Evolutionary conservation across 2,888 invertebrate species (phyloP).

Genomic region (Myopa testacea): DNA sequence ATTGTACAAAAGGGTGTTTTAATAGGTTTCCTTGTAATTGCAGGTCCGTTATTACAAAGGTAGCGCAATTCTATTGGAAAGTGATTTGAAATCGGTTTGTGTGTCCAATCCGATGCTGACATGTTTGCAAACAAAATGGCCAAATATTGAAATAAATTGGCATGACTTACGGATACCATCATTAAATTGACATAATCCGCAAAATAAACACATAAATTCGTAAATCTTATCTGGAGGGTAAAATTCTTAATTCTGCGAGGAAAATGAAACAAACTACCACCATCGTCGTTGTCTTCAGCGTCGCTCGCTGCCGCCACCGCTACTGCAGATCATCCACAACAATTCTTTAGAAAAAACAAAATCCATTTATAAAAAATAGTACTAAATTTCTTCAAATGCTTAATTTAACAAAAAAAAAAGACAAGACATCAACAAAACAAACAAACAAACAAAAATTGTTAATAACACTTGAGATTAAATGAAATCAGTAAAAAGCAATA

Average conservation of each 20-base stretch:
- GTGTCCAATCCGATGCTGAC: conserved; percentile 90
- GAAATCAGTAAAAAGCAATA: background rate
- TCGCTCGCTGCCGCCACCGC: too few relatives aligned
- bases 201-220: conserved; percentile 29
- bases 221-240: conserved; percentile 8
- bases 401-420: conserved; percentile 13
- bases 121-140: conserved; percentile 96
- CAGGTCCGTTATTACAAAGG: conserved; percentile 82
- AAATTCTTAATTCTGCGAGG: conserved; percentile 5
- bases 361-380: background rate
- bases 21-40: too few relatives aligned
- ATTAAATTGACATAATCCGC: conserved; percentile 74
- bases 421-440: background rate
- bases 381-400: conserved; percentile 8
- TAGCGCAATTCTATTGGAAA: conserved; percentile 85
- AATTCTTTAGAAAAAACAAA: background rate
- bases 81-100: conserved; percentile 85
- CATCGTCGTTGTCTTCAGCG: background rate
- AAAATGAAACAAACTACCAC: conserved; percentile 25
- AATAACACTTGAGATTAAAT: background rate
- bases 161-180: conserved; percentile 81
- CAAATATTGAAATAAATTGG: conserved; percentile 94
- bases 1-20: too few relatives aligned
- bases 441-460: background rate
- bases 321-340: background rate